Percentiles rank a stretch among this genome's conserved stretches.
These are phyloP conservation scores for Diplazon laetatorius DNA, from an alignment of 2,888 invertebrate species.

Conservation along the genomic window DNA sequence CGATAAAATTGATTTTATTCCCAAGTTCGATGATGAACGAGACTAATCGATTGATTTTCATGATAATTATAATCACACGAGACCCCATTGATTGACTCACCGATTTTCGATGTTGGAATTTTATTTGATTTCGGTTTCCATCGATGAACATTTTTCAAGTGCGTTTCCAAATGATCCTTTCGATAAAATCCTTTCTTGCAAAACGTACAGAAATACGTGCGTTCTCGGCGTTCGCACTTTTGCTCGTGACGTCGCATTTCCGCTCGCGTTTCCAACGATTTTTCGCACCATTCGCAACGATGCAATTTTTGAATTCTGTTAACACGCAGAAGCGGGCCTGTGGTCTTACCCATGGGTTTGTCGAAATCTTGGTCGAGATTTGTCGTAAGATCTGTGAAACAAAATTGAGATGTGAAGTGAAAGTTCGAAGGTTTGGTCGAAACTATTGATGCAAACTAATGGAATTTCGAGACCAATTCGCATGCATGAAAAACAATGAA, in stretches of 20 bases:
- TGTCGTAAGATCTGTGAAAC: constrained; percentile 10
- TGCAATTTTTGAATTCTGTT: constrained; percentile 3
- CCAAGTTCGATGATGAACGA: no score
- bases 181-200: constrained; percentile 82
- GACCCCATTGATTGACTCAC: background rate
- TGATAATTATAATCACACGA: no score
- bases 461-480: background rate
- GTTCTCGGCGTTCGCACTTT: constrained; percentile 86
- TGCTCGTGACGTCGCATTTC: constrained; percentile 76
- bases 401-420: background rate
- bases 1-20: no score
- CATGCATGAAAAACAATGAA: no score
- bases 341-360: background rate
- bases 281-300: constrained; percentile 14
- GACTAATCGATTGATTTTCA: no score
- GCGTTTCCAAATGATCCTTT: constrained; percentile 70
- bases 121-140: background rate
- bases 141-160: constrained; percentile 61
- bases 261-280: background rate
- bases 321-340: background rate
- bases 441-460: no score
- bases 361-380: no score
- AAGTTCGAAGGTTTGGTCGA: no score
- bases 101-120: background rate
- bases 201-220: constrained; percentile 91